Conservation (phyloP, 1,140 invertebrate genomes). For the Hetaerina americana region DNA sequence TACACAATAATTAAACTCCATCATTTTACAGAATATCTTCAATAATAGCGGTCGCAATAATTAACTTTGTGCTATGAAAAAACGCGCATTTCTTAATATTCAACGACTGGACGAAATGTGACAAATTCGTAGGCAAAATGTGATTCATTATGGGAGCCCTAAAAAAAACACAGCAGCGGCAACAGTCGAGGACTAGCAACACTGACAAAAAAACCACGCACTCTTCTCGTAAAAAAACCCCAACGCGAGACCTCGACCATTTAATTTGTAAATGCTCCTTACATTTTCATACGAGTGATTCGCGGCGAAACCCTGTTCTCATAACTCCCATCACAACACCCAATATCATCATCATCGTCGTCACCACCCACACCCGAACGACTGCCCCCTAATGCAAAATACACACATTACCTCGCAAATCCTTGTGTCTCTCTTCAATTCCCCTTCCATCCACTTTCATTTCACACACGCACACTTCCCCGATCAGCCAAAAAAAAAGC, state of each 20-base stretch:
- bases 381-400: no score
- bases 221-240: neutral
- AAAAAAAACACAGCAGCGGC: neutral
- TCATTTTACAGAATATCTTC: neutral
- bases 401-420: no score
- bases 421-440: neutral
- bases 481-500: neutral
- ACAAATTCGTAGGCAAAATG: neutral
- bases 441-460: neutral
- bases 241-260: neutral
- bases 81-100: neutral
- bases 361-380: no score
- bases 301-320: neutral
- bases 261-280: no score
- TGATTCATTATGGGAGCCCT: neutral
- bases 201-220: neutral
- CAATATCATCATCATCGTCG: no score
- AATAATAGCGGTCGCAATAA: neutral
- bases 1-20: conserved; percentile 8
- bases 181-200: neutral
- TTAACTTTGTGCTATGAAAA: conserved; percentile 9
- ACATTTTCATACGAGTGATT: no score
- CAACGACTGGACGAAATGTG: neutral
- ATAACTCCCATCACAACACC: no score
- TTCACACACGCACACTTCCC: neutral